phyloP scores from a whole-genome alignment of 1,140 invertebrate genomes.

The Hypothenemus hampei region DNA sequence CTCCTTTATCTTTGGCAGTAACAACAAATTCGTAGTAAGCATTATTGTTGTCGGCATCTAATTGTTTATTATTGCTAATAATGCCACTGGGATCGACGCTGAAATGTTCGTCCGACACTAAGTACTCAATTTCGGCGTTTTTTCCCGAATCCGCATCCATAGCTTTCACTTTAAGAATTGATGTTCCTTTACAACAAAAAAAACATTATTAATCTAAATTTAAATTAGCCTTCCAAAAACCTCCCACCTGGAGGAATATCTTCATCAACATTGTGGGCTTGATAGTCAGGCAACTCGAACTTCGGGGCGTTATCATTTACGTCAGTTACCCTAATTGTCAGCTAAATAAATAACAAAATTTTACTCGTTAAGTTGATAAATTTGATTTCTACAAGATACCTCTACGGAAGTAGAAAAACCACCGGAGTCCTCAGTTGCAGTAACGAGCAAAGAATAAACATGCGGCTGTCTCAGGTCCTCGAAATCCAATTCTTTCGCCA shows the following conservation, averaged over 20 bases:
- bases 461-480: conserved; percentile 90
- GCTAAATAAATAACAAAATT: conserved; percentile 47
- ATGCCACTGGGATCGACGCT: conserved; percentile 86
- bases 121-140: conserved; percentile 91
- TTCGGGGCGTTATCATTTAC: conserved; percentile 93
- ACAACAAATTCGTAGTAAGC: conserved; percentile 93
- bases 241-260: conserved; percentile 72
- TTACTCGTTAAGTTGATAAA: neutral
- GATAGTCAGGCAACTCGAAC: conserved; percentile 92
- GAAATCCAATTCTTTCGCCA: conserved; percentile 92
- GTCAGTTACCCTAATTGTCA: conserved; percentile 88
- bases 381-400: conserved; percentile 49
- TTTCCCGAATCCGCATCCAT: conserved; percentile 88
- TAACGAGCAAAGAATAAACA: conserved; percentile 86
- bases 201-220: neutral
- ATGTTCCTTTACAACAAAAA: conserved; percentile 58
- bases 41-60: conserved; percentile 93
- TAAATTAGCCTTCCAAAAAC: neutral
- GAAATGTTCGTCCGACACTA: conserved; percentile 87
- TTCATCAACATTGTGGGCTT: conserved; percentile 92
- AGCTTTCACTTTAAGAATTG: conserved; percentile 86
- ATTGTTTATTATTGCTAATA: conserved; percentile 87
- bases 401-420: conserved; percentile 93
- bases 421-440: conserved; percentile 91
- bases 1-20: conserved; percentile 88